phyloP scores from a whole-genome alignment of 1,140 invertebrate genomes.

The Diachasma alloeum region DNA sequence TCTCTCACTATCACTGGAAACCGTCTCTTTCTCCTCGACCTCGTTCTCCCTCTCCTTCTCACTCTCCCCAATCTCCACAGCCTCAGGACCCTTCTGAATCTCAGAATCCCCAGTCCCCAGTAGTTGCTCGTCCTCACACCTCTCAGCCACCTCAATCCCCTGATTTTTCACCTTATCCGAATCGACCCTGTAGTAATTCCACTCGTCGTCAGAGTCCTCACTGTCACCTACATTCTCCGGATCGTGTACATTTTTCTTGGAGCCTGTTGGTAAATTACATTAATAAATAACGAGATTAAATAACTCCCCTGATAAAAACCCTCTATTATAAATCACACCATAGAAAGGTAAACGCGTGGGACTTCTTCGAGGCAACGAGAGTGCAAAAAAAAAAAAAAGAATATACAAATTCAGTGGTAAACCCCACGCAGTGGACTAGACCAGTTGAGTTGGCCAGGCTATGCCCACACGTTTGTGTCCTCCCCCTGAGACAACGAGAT shows the following conservation, averaged over 20 bases:
- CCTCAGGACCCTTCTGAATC: background rate
- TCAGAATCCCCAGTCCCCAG: background rate
- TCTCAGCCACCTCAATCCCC: constrained; percentile 2
- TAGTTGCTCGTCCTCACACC: background rate
- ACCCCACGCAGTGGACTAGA: background rate
- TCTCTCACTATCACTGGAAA: background rate
- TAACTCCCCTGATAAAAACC: background rate
- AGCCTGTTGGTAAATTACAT: constrained; percentile 40
- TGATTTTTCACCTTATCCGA: constrained; percentile 57
- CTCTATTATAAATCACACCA: background rate
- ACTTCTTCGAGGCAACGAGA: background rate
- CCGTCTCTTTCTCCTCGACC: constrained; percentile 10
- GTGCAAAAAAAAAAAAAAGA: background rate
- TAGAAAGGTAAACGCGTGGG: constrained; percentile 1
- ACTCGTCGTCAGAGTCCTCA: constrained; percentile 81
- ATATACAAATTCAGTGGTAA: background rate
- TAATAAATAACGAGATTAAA: background rate
- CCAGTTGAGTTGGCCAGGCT: background rate
- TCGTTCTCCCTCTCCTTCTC: constrained; percentile 16
- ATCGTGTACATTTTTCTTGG: constrained; percentile 50
- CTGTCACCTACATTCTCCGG: constrained; percentile 79
- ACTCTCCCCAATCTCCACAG: constrained; percentile 16
- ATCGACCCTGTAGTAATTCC: constrained; percentile 77
- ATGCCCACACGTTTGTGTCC: background rate
- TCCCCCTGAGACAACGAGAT: background rate